Base-by-base conservation (phyloP, 2,113 vertebrate genomes). In the Protobothrops mucrosquamatus region DNA sequence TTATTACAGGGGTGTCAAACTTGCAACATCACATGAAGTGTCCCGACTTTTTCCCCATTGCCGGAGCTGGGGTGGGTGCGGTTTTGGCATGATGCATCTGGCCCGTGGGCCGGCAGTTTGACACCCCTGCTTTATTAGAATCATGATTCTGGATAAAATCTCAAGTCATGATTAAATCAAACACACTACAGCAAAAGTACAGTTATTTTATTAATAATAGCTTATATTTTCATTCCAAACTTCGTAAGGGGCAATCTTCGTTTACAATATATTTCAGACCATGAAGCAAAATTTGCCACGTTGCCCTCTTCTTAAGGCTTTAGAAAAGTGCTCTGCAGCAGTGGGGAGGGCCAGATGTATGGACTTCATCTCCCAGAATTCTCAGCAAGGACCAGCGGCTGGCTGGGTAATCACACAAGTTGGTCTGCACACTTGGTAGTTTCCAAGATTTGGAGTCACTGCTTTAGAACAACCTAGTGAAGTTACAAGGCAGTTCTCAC, bases 131-230 rank as follows among this genome's bases (percentile, higher is more conserved):
- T 51, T 51, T 51, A 55, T 15, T 34, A 15, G 26, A 57, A 20
- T 22, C 29, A n/a, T 90, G 89, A 56, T n/a, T 85, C 69, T 54
- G 34, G 61, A 51, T 74, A 8, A 15, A 93, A 23, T 39, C n/a
- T 81, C 18, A 81, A 81, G 74, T 81, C 74, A 43, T 81, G 74
- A 81, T 43, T 43, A 81, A 81, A 81, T 81, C 34, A 81, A 81
- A 56, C 20, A n/a, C 15, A 48, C 85, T 86, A 64, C 29, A 93
- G 15, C 39, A 92, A 93, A 93, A 61, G 54, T 89, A 89, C 34
- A 86, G 18, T 81, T 81, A 81, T 92, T 85, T 92, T 61, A 92
- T 89, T 89, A 86, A 86, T 29, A 90, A 29, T 55, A 85, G 85
- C 54, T 86, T 59, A 86, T 26, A 29, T 52, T 85, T 61, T n/a